Evolutionary conservation across 1,140 invertebrate species (phyloP).

Genomic region (Caerostris extrusa): DNA sequence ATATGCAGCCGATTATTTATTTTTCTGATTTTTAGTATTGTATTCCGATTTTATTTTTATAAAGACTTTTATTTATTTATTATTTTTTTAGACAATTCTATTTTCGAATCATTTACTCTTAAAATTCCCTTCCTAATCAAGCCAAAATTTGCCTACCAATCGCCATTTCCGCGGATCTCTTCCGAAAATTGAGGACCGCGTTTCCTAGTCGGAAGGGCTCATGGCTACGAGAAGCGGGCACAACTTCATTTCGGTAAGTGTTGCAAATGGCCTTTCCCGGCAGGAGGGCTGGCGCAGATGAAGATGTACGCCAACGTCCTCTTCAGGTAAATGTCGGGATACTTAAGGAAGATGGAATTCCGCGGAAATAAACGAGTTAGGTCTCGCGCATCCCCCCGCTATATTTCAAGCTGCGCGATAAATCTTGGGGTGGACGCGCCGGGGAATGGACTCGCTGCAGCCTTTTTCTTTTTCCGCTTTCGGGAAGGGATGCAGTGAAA

Average conservation of each 20-base stretch:
- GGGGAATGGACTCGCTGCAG: conserved; percentile 17
- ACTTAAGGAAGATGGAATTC: conserved; percentile 74
- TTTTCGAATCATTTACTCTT: too few relatives aligned
- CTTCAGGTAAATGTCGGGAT: conserved; percentile 69
- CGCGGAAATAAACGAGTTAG: conserved; percentile 64
- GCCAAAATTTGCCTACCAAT: too few relatives aligned
- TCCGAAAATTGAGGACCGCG: too few relatives aligned
- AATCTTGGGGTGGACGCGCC: conserved; percentile 28
- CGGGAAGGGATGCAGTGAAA: not conserved
- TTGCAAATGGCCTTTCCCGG: conserved; percentile 59
- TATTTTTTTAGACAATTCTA: too few relatives aligned
- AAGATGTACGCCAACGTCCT: conserved; percentile 42
- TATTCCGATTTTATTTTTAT: too few relatives aligned
- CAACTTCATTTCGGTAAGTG: conserved; percentile 71
- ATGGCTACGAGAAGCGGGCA: not conserved
- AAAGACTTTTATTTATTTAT: too few relatives aligned
- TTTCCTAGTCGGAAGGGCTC: too few relatives aligned
- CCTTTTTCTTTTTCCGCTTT: not conserved
- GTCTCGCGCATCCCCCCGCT: conserved; percentile 13
- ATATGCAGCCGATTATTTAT: too few relatives aligned
- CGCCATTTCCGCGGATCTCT: too few relatives aligned
- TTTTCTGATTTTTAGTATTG: too few relatives aligned
- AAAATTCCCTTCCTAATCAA: too few relatives aligned
- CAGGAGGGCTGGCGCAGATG: not conserved
- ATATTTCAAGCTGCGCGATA: conserved; percentile 65